Evolutionary conservation across 2,888 invertebrate species (phyloP), one percentile per base, ranked within the genome.

Genomic region (Conchocele bisecta): DNA sequence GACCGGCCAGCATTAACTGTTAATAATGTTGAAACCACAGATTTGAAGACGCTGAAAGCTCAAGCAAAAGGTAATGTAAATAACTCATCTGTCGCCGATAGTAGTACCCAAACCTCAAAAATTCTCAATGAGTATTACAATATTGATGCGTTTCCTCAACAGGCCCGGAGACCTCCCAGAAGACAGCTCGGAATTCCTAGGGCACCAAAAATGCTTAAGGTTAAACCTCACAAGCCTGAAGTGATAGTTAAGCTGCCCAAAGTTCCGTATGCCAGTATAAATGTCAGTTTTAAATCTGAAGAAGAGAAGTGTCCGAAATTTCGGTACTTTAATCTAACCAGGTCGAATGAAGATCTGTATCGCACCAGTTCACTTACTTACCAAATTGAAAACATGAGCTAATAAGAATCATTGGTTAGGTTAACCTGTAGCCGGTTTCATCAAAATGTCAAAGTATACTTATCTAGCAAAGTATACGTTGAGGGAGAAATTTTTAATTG

Each of bases 1-100:
- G 74, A 74, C 33, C 63, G 66, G 17, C 83, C 82, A 9, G 65
- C 78, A 6, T 53, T 85, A 22, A 74, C 81, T 29, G 86, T 85
- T 13, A 85, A 80, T 75, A 86, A 84, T 51, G 86, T 86, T 26
- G 86, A 87, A 68, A 83, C 83, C 13, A 82, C 86, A 17, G 87
- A 86, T 58, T 78, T 87, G 50, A 79, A 81, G 75, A 81, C 83
- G 15, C 77, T 84, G 64, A 86, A 84, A 68, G 70, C 80, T 41
- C 75, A 76, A 26, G 72, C 75, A 35, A 87, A 87, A 87, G 87
- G 87, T 87, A 85, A 84, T 79, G 58, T 70, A 28, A 72, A 61
- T 61, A 66, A 66, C 42, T 69, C 69, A 20, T 57, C 54, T 22
- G 20, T 56, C 26, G 39, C 39, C 26, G 61, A 48, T 33, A 57